These are phyloP conservation scores for Heliconius hortense DNA, from an alignment of 2,888 invertebrate genomes.

Conservation along the genomic window DNA sequence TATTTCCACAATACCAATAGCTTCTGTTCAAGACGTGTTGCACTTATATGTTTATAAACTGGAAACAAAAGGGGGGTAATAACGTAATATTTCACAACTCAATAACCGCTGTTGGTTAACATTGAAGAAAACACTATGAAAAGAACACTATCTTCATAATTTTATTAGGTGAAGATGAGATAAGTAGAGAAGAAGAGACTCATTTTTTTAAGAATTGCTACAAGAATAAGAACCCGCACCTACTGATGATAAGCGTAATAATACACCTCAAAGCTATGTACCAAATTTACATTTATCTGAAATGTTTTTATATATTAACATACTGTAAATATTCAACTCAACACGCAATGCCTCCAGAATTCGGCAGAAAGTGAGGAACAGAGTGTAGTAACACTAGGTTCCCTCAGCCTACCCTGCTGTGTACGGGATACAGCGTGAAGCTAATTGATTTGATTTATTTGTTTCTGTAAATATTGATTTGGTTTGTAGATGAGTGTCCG, in stretches of 20 bases:
- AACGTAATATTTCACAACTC: background rate
- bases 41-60: too few species aligned
- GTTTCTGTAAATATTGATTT: background rate
- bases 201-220: background rate
- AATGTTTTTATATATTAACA: background rate
- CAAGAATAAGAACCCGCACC: background rate
- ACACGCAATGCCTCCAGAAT: too few species aligned
- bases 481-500: constrained; percentile 55
- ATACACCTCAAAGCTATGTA: background rate
- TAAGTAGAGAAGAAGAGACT: too few species aligned
- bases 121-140: background rate
- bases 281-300: background rate
- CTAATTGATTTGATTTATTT: too few species aligned
- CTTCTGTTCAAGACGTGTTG: background rate
- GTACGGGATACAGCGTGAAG: too few species aligned
- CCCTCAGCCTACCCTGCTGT: too few species aligned
- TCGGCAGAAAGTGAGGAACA: too few species aligned
- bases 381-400: too few species aligned
- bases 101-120: background rate
- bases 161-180: background rate
- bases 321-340: background rate
- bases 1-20: background rate
- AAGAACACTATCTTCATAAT: background rate
- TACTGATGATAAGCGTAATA: background rate
- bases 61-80: background rate